These are phyloP conservation scores for Sinelater perroti DNA, from an alignment of 2,888 invertebrate genomes.

Conservation along the genomic window DNA sequence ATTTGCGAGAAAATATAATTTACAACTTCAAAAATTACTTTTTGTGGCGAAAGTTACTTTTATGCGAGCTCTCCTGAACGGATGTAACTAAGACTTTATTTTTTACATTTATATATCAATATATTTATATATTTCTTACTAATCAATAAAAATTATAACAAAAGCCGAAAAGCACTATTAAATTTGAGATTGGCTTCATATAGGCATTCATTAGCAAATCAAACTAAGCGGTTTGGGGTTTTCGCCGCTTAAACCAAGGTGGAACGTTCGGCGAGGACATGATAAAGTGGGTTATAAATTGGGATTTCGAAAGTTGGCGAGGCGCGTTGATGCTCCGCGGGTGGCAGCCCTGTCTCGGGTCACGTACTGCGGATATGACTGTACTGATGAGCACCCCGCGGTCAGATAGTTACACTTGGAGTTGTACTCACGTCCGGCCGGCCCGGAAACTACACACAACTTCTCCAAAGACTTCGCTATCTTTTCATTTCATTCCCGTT, in stretches of 20 bases:
- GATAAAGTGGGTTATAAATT: constrained; percentile 36
- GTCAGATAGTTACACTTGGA: constrained; percentile 44
- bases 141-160: no score
- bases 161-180: no score
- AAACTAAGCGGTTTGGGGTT: constrained; percentile 7
- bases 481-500: constrained; percentile 28
- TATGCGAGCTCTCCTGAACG: no score
- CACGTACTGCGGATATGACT: constrained; percentile 46
- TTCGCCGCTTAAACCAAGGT: constrained; percentile 16
- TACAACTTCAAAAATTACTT: no score
- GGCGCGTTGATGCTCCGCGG: constrained; percentile 29
- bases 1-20: no score
- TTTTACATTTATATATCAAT: no score
- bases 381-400: constrained; percentile 44
- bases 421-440: constrained; percentile 41
- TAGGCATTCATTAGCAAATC: constrained; percentile 12
- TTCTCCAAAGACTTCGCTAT: constrained; percentile 30
- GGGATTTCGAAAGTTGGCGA: constrained; percentile 35
- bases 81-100: no score
- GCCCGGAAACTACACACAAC: constrained; percentile 38
- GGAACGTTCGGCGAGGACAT: constrained; percentile 25
- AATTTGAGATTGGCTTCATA: no score
- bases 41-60: no score
- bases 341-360: constrained; percentile 38
- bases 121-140: no score